Evolutionary conservation across 2,797 vertebrate genomes (phyloP).

Genomic region (Mormyrops boulengeri): DNA sequence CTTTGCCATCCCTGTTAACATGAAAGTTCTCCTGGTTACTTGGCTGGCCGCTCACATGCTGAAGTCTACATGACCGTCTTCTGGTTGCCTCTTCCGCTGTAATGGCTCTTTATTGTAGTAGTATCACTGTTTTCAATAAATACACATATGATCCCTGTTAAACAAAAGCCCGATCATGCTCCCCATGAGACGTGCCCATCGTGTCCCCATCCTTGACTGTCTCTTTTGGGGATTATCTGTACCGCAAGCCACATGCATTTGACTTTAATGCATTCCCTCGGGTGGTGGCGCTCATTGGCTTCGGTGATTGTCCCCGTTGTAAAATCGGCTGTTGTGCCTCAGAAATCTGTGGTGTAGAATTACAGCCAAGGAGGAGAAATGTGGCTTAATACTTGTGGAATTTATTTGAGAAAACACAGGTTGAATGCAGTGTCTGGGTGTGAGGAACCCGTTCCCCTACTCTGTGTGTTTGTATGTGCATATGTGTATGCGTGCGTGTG

Average conservation of each 20-base stretch:
- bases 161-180: background rate
- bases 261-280: background rate
- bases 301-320: background rate
- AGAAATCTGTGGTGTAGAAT: background rate
- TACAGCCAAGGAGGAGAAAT: background rate
- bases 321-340: background rate
- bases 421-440: background rate
- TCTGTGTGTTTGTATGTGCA: too few relatives aligned
- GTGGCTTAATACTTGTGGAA: background rate
- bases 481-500: too few relatives aligned
- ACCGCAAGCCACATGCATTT: background rate
- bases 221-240: background rate
- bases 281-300: background rate
- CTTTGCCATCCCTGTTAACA: background rate
- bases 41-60: background rate
- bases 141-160: background rate
- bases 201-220: background rate
- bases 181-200: background rate
- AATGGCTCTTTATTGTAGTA: background rate
- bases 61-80: background rate
- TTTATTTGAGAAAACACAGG: background rate
- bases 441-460: too few relatives aligned
- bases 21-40: background rate
- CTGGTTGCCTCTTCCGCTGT: background rate
- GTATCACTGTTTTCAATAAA: slow-evolving; percentile 10